Conservation (phyloP, 2,888 invertebrate genomes). For the Xestobium rufovillosum region DNA sequence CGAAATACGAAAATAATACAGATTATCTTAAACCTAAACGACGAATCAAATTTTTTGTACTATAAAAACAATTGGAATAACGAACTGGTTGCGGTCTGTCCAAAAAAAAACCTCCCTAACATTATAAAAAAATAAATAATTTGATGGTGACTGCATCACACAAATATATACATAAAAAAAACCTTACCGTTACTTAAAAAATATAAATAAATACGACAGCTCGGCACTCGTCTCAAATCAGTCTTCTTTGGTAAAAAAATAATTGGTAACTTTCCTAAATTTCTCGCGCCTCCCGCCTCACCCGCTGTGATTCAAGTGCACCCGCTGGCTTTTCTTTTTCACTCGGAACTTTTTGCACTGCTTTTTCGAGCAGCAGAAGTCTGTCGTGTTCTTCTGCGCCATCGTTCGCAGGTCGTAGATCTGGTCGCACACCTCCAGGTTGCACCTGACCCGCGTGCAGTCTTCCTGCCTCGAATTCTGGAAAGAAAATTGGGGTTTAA, state of each 20-base stretch:
- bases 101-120: constrained; percentile 12
- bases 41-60: neutral
- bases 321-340: constrained; percentile 20
- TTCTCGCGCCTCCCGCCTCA: constrained; percentile 17
- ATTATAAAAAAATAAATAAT: neutral
- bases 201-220: constrained; percentile 36
- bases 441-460: constrained; percentile 75
- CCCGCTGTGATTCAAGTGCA: neutral
- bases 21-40: neutral
- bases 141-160: neutral
- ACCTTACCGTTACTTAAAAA: constrained; percentile 9
- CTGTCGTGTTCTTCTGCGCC: constrained; percentile 44
- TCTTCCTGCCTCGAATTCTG: constrained; percentile 76
- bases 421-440: constrained; percentile 60
- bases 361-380: constrained; percentile 38
- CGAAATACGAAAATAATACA: constrained; percentile 20
- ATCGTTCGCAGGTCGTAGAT: constrained; percentile 43
- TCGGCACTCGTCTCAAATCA: constrained; percentile 37
- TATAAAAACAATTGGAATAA: too few relatives aligned
- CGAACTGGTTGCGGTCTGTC: too few relatives aligned
- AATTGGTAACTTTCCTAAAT: constrained; percentile 46
- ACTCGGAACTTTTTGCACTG: constrained; percentile 33
- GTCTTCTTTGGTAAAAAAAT: constrained; percentile 52
- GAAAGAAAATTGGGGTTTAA: too few relatives aligned
- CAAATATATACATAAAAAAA: neutral